A percentile compares a stretch with the other conserved stretches of the same genome.
Conservation (phyloP, 2,888 invertebrate genomes). For the Xanthia togata region DNA sequence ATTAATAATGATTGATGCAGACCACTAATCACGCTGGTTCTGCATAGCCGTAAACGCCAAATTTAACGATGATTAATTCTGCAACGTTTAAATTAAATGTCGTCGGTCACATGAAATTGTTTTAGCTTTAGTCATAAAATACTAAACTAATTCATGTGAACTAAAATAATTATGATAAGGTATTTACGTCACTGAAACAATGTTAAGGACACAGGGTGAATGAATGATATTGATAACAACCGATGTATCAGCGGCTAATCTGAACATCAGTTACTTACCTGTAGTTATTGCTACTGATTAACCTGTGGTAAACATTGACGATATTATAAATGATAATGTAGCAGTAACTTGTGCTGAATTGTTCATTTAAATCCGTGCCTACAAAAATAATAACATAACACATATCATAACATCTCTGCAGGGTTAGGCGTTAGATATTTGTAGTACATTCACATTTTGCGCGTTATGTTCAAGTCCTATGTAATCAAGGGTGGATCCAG, state of each 20-base stretch:
- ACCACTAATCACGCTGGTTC: conserved; percentile 26
- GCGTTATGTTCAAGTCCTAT: background rate
- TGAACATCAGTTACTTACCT: background rate
- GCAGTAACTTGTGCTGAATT: background rate
- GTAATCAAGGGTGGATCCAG: too few species aligned
- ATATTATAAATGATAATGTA: background rate
- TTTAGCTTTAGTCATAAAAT: background rate
- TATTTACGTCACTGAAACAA: conserved; percentile 1
- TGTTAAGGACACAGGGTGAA: background rate
- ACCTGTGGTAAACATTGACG: background rate
- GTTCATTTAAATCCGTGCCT: background rate
- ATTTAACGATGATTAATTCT: conserved; percentile 41
- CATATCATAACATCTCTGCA: background rate
- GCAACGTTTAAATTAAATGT: conserved; percentile 22
- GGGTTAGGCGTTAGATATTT: too few species aligned
- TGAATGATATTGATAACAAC: conserved; percentile 16
- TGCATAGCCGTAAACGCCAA: conserved; percentile 18
- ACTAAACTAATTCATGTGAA: conserved; percentile 11
- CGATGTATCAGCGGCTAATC: conserved; percentile 32
- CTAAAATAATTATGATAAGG: conserved; percentile 25
- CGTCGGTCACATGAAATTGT: conserved; percentile 1
- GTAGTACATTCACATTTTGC: background rate
- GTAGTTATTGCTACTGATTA: background rate
- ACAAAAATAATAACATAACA: background rate
- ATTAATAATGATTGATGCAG: conserved; percentile 23